A percentile compares a stretch with the other conserved stretches of the same genome.
These are phyloP conservation scores for Dendrophyllia cribrosa DNA, from an alignment of 64 coral and sea anemone genomes.

Conservation along the genomic window DNA sequence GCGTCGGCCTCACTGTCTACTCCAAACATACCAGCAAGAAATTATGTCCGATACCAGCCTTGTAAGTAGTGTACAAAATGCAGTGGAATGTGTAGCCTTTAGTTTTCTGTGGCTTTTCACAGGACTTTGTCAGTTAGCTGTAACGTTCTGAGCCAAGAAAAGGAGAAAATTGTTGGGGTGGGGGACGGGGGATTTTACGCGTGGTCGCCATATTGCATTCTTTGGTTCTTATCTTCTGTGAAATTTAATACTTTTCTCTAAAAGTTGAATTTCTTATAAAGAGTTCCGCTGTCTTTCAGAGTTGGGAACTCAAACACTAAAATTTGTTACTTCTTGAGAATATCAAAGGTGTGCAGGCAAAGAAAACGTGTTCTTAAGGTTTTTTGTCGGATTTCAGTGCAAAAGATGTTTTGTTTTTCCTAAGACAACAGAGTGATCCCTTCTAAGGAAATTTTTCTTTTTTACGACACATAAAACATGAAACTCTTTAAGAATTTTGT, in stretches of 20 bases:
- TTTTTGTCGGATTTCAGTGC: not conserved
- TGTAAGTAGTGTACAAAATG: constrained; percentile 62
- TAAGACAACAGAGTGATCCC: too few relatives aligned
- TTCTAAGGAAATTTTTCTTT: too few relatives aligned
- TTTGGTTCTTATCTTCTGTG: constrained; percentile 36
- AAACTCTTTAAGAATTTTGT: not conserved
- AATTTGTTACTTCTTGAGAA: constrained; percentile 39
- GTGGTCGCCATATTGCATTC: not conserved
- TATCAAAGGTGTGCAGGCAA: constrained; percentile 29
- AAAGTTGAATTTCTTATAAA: constrained; percentile 45
- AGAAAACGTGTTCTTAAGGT: not conserved
- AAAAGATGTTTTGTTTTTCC: not conserved
- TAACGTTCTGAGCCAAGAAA: constrained; percentile 24
- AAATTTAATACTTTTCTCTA: constrained; percentile 12
- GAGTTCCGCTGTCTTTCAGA: constrained; percentile 13
- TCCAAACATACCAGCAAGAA: constrained; percentile 19
- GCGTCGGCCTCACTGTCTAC: constrained; percentile 25
- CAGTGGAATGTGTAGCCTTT: constrained; percentile 14
- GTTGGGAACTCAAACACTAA: constrained; percentile 20
- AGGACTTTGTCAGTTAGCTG: constrained; percentile 12
- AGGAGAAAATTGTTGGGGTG: constrained; percentile 40
- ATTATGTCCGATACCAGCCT: constrained; percentile 51
- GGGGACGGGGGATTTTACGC: constrained; percentile 41
- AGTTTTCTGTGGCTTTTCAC: constrained; percentile 38
- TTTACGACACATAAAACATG: too few relatives aligned